These are phyloP conservation scores for Forficula auricularia DNA, from an alignment of 1,140 invertebrate genomes.

Conservation along the genomic window DNA sequence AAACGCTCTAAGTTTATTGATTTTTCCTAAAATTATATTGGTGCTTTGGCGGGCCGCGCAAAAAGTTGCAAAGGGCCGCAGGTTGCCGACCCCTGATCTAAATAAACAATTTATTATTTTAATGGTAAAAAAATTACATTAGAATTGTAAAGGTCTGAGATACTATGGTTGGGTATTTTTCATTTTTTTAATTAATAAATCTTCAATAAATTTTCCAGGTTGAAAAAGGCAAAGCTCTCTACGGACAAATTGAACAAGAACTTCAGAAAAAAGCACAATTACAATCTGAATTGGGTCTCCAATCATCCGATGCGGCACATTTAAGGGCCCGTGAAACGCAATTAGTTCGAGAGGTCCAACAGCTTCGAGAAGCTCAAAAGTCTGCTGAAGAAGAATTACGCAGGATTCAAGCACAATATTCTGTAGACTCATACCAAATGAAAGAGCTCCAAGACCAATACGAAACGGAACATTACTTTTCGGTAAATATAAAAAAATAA, in stretches of 20 bases:
- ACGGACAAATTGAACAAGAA: conserved; percentile 78
- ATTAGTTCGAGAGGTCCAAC: conserved; percentile 46
- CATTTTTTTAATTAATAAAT: neutral
- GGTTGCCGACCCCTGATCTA: too few relatives aligned
- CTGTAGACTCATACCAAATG: conserved; percentile 60
- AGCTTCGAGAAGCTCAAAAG: conserved; percentile 50
- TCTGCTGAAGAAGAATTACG: conserved; percentile 62
- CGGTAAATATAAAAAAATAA: conserved; percentile 27
- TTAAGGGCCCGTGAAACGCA: conserved; percentile 59
- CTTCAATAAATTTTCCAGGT: too few relatives aligned
- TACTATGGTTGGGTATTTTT: too few relatives aligned
- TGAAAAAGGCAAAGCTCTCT: conserved; percentile 38
- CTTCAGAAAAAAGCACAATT: conserved; percentile 55
- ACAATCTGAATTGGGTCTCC: conserved; percentile 51
- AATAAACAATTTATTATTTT: too few relatives aligned
- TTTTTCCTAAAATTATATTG: too few relatives aligned
- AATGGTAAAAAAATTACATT: too few relatives aligned
- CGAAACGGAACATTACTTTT: conserved; percentile 84
- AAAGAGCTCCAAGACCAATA: conserved; percentile 86
- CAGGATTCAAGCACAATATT: conserved; percentile 52
- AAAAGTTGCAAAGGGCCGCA: too few relatives aligned
- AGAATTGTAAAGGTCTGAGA: too few relatives aligned
- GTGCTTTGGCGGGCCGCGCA: too few relatives aligned
- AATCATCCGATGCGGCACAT: conserved; percentile 50
- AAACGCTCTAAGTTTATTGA: too few relatives aligned